Conservation (phyloP, 2,888 invertebrate species). For the Melipona bicolor region DNA sequence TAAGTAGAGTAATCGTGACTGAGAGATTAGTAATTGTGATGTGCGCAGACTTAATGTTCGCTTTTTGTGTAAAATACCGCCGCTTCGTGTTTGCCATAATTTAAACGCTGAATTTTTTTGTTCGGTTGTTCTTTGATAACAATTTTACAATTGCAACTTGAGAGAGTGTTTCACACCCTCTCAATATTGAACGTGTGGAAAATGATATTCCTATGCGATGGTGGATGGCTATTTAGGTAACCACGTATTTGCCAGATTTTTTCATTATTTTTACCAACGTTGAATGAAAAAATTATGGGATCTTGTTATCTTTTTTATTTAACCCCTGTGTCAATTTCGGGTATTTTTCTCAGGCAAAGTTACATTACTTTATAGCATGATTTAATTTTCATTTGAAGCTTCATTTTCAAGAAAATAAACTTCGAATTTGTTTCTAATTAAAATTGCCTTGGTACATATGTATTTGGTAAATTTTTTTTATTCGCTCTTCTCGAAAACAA, state of each 20-base stretch:
- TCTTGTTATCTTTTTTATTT: background rate
- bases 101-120: background rate
- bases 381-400: too few species aligned
- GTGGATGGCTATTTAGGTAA: background rate
- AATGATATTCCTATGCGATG: conserved; percentile 14
- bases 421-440: too few species aligned
- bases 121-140: background rate
- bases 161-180: background rate
- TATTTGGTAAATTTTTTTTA: too few species aligned
- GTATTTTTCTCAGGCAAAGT: too few species aligned
- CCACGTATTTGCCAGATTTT: background rate
- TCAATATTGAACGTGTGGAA: background rate
- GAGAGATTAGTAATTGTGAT: conserved; percentile 29
- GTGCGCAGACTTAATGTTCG: too few species aligned
- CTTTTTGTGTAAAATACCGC: background rate
- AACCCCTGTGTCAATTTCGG: too few species aligned
- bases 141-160: background rate
- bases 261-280: background rate
- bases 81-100: background rate
- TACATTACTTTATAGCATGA: too few species aligned
- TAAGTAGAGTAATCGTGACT: conserved; percentile 34
- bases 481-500: too few species aligned
- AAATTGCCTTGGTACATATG: too few species aligned
- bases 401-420: too few species aligned
- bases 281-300: background rate